These are phyloP conservation scores for Alexandromys fortis DNA, from an alignment of 2,113 vertebrate genomes.

Conservation along the genomic window DNA sequence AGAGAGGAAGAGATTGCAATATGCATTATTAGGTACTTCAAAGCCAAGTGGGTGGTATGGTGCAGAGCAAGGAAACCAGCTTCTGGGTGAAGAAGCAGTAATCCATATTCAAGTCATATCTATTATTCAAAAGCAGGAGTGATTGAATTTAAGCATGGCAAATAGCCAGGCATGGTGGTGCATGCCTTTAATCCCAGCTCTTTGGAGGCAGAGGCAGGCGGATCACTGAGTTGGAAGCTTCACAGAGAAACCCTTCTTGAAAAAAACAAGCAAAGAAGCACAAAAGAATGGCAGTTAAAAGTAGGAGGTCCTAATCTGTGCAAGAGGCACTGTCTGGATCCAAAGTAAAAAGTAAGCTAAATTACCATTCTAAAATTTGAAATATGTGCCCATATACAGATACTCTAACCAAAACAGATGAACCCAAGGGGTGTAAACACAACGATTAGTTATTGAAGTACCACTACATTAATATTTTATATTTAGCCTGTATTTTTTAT, in stretches of 20 bases:
- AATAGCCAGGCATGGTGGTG: background rate
- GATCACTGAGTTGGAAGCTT: background rate
- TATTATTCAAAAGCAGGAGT: background rate
- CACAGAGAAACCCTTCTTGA: background rate
- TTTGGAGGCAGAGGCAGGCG: background rate
- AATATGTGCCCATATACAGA: background rate
- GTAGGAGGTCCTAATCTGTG: background rate
- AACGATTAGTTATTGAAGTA: background rate
- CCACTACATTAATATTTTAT: background rate
- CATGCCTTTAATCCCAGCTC: background rate
- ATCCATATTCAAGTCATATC: background rate
- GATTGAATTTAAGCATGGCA: background rate
- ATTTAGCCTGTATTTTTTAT: background rate
- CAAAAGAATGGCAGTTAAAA: background rate
- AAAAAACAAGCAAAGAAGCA: background rate
- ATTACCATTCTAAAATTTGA: background rate
- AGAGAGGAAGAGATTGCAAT: background rate
- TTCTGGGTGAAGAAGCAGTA: background rate
- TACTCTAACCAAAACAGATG: background rate
- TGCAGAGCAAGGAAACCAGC: background rate
- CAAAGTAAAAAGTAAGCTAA: background rate
- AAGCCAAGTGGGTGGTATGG: background rate
- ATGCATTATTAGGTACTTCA: background rate
- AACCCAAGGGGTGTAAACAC: background rate
- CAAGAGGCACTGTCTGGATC: background rate